These are phyloP conservation scores for Acanthaster planci DNA, from an alignment of 35 echinoderm and acorn worm genomes.

Conservation along the genomic window DNA sequence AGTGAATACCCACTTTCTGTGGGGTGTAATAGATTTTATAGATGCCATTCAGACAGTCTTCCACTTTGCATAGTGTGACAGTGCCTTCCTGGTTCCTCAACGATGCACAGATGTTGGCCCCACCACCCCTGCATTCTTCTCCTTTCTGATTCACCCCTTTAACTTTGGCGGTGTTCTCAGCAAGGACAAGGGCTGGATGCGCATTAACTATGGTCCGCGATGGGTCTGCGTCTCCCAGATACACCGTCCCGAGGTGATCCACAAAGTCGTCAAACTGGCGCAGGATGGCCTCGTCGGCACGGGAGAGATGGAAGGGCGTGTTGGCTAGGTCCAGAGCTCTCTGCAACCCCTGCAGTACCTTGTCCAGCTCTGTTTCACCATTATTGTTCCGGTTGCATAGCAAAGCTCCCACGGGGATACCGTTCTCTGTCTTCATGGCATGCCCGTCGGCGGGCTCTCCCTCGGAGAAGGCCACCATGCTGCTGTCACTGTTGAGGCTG, in stretches of 20 bases:
- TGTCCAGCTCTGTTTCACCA: background rate
- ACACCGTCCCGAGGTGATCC: constrained; percentile 69
- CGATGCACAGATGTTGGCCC: constrained; percentile 47
- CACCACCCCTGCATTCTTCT: constrained; percentile 71
- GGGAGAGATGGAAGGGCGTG: constrained; percentile 52
- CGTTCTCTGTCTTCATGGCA: background rate
- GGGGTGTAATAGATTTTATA: constrained; percentile 71
- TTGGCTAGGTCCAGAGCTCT: constrained; percentile 40
- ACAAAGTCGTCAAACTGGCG: constrained; percentile 62
- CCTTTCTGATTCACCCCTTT: constrained; percentile 73
- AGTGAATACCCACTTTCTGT: constrained; percentile 56
- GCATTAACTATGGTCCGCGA: constrained; percentile 66
- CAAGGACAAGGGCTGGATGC: constrained; percentile 73
- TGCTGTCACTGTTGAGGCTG: constrained; percentile 35
- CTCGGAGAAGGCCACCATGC: constrained; percentile 34
- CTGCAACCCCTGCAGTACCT: constrained; percentile 28
- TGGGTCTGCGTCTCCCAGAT: constrained; percentile 75
- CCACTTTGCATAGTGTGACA: constrained; percentile 40
- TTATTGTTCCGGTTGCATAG: background rate
- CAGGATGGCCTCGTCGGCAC: constrained; percentile 17
- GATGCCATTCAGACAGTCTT: constrained; percentile 69
- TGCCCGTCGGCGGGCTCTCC: constrained; percentile 2
- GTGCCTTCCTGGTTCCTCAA: constrained; percentile 48
- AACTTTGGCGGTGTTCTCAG: constrained; percentile 70
- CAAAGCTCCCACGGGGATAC: background rate